These are phyloP conservation scores for Notolabrus celidotus DNA, from an alignment of 2,797 vertebrate species.

Conservation along the genomic window DNA sequence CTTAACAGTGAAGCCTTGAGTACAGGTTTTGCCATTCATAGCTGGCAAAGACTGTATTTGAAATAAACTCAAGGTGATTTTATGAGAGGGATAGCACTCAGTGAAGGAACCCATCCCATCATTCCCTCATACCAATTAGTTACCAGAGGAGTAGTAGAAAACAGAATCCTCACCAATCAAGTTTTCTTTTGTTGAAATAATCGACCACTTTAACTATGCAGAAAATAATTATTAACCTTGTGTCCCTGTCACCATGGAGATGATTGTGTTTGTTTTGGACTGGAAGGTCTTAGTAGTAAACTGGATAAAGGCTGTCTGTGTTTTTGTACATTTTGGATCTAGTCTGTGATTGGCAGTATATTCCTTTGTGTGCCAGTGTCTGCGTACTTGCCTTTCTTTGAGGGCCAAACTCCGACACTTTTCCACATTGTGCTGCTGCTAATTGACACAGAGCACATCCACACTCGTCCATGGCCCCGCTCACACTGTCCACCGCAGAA, in stretches of 20 bases:
- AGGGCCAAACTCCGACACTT: conserved; percentile 60
- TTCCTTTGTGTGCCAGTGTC: conserved; percentile 11
- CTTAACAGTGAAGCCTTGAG: no score
- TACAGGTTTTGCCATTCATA: neutral
- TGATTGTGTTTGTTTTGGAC: conserved; percentile 8
- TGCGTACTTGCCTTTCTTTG: conserved; percentile 55
- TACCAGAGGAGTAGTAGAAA: no score
- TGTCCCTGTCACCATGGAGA: neutral
- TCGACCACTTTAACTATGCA: conserved; percentile 8
- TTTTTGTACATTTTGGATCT: conserved; percentile 26
- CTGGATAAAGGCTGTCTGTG: neutral
- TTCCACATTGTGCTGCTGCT: conserved; percentile 61
- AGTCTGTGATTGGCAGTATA: neutral
- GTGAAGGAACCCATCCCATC: no score
- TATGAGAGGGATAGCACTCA: no score
- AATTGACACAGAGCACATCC: conserved; percentile 74
- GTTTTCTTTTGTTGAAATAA: neutral
- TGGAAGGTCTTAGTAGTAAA: neutral
- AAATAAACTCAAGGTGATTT: no score
- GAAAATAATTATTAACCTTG: conserved; percentile 3
- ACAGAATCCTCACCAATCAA: neutral
- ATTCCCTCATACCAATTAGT: no score
- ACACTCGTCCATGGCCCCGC: conserved; percentile 51
- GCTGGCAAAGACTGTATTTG: no score
- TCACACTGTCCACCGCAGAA: conserved; percentile 60